Percentiles rank a stretch among this genome's conserved stretches.
Conservation (phyloP, 2,113 vertebrate species). For the Melanerpes formicivorus region DNA sequence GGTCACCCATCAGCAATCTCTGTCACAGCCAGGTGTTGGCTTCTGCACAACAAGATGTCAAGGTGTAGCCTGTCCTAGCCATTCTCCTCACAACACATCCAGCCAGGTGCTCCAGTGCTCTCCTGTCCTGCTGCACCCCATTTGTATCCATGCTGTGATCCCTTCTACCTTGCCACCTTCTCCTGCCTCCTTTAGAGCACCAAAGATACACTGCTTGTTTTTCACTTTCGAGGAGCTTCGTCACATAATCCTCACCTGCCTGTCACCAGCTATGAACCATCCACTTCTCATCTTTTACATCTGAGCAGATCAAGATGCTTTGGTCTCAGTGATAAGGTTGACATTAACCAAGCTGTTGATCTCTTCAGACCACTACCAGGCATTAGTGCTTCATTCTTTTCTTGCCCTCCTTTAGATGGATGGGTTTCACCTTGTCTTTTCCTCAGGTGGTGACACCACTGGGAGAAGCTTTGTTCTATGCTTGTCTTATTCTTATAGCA, state of each 20-base stretch:
- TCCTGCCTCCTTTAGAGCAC: background rate
- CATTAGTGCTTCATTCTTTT: accelerated
- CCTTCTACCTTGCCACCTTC: background rate
- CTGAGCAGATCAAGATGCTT: background rate
- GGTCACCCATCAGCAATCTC: background rate
- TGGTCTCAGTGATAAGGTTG: background rate
- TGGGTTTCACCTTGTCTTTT: background rate
- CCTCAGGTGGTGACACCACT: background rate
- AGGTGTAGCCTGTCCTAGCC: background rate
- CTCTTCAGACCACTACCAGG: background rate
- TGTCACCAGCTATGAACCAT: background rate
- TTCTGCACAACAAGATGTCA: background rate
- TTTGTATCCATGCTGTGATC: background rate
- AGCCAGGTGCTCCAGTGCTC: background rate
- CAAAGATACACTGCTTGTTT: background rate
- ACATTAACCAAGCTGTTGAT: background rate
- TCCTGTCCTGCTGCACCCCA: background rate
- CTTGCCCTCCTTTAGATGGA: background rate
- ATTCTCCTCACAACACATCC: background rate
- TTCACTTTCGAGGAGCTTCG: background rate
- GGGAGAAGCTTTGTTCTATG: background rate
- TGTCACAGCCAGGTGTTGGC: background rate
- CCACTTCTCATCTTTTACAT: background rate
- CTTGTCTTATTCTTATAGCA: background rate
- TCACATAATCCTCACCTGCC: background rate